phyloP scores from a whole-genome alignment of 2,888 invertebrate species.

The Dicyrtoma fusca region DNA sequence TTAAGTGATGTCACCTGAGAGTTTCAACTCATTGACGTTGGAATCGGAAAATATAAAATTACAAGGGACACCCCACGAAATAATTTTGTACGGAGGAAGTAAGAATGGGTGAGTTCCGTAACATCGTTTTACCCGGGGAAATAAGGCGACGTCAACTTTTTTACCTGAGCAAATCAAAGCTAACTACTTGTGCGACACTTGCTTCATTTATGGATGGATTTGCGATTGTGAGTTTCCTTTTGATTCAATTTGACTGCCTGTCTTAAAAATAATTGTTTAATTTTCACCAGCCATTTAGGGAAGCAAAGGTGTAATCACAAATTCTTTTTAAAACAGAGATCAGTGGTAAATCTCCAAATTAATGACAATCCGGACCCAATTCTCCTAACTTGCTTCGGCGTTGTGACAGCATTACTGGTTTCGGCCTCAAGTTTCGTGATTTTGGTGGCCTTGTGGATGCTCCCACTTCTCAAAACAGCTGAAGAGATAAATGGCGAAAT shows the following conservation, averaged over 20 bases:
- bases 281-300: too few species aligned
- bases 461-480: conserved; percentile 20
- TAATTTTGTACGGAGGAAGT: not conserved
- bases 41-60: not conserved
- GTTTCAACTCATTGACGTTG: not conserved
- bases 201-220: conserved; percentile 52
- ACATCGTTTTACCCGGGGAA: conserved; percentile 30
- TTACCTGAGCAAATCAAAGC: conserved; percentile 49
- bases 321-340: conserved; percentile 6
- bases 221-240: conserved; percentile 50
- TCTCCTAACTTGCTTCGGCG: conserved; percentile 45
- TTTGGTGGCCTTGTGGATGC: conserved; percentile 20
- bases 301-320: too few species aligned
- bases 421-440: conserved; percentile 16
- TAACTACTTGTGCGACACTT: conserved; percentile 47
- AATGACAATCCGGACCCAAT: conserved; percentile 48
- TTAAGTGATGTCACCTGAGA: not conserved
- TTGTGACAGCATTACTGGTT: conserved; percentile 18
- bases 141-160: conserved; percentile 8
- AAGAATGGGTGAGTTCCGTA: not conserved
- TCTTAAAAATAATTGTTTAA: not conserved
- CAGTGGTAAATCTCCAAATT: conserved; percentile 49
- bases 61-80: not conserved
- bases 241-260: too few species aligned
- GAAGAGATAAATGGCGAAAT: conserved; percentile 28